These are phyloP conservation scores for Melanerpes formicivorus DNA, from an alignment of 2,113 vertebrate species.

Conservation along the genomic window DNA sequence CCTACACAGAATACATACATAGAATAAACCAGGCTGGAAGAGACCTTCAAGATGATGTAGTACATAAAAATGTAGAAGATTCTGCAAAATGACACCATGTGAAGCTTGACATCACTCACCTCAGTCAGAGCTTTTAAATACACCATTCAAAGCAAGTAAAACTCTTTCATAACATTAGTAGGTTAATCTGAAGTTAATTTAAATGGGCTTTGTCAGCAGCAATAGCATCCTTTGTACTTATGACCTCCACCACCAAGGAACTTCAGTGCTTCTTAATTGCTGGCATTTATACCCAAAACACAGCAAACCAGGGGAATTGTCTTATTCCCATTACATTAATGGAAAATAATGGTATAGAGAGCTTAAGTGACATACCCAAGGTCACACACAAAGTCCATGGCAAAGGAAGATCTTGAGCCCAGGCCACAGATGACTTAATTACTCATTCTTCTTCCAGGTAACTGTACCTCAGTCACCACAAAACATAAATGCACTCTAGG, in stretches of 20 bases:
- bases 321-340: not conserved
- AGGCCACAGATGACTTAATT: not conserved
- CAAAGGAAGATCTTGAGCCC: not conserved
- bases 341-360: not conserved
- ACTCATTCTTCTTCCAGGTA: not conserved
- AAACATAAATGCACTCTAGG: not conserved
- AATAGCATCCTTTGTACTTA: constrained; percentile 2
- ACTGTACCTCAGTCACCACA: not conserved
- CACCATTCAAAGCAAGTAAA: constrained; percentile 10
- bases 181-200: constrained; percentile 51
- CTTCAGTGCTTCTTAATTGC: not conserved
- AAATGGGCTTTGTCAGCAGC: constrained; percentile 39
- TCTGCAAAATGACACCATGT: not conserved
- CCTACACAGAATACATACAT: not conserved
- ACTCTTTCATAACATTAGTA: constrained; percentile 4
- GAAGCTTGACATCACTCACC: not conserved
- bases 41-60: not conserved
- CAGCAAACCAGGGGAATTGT: not conserved
- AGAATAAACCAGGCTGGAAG: too few relatives aligned
- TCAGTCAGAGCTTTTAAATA: constrained; percentile 6
- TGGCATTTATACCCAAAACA: not conserved
- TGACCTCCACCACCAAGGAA: not conserved
- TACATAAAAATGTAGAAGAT: not conserved
- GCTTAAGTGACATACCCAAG: not conserved
- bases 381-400: not conserved